Evolutionary conservation across 2,888 invertebrate species (phyloP).

Genomic region (Synanthedon formicaeformis): DNA sequence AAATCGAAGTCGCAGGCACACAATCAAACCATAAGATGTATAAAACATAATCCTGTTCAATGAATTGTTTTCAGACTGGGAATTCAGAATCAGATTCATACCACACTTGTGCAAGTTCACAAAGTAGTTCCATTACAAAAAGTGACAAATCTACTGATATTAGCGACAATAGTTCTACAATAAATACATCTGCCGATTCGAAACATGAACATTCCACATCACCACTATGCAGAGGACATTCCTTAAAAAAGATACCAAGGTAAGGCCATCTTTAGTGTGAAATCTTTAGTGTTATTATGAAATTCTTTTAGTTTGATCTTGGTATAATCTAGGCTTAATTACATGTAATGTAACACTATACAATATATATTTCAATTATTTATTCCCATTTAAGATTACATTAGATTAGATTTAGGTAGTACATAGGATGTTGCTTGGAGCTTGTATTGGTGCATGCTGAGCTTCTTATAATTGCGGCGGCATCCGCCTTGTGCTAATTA

Average conservation of each 20-base stretch:
- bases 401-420: no score
- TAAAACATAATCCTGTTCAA: background rate
- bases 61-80: conserved; percentile 27
- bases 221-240: conserved; percentile 66
- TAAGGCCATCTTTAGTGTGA: conserved; percentile 12
- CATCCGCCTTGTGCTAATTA: no score
- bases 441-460: no score
- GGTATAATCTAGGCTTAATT: background rate
- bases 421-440: no score
- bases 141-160: conserved; percentile 56
- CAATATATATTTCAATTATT: no score
- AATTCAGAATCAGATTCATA: conserved; percentile 58
- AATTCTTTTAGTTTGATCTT: background rate
- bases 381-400: no score
- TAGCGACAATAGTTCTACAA: conserved; percentile 56
- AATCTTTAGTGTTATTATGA: background rate
- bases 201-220: conserved; percentile 69
- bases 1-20: no score
- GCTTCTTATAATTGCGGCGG: no score
- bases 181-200: conserved; percentile 62
- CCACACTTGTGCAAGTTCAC: conserved; percentile 63
- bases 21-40: background rate
- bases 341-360: background rate
- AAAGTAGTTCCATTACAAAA: conserved; percentile 42
- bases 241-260: conserved; percentile 62